phyloP scores from a whole-genome alignment of 2,113 vertebrate species.

The Syrmaticus mikado region DNA sequence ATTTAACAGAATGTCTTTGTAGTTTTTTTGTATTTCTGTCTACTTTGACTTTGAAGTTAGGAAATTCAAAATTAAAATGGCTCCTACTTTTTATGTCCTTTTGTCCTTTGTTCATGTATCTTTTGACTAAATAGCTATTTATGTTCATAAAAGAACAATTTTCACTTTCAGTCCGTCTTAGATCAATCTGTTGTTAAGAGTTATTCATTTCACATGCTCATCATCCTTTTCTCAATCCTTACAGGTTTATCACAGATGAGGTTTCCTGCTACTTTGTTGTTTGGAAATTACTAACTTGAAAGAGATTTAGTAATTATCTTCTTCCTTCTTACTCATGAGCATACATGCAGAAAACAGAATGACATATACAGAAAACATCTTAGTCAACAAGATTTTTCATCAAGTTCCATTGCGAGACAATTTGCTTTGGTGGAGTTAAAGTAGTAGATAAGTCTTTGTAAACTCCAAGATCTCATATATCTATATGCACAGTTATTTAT shows the following conservation, averaged over 20 bases:
- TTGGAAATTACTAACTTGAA: no score
- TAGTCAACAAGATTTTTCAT: not conserved
- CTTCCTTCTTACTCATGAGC: not conserved
- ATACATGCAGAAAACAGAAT: not conserved
- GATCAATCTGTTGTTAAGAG: not conserved
- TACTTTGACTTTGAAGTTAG: not conserved
- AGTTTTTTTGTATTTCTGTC: not conserved
- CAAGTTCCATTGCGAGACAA: accelerated
- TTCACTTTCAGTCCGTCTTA: not conserved
- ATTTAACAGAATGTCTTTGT: not conserved
- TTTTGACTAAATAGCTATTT: not conserved
- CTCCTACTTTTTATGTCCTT: not conserved
- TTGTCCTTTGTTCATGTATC: not conserved
- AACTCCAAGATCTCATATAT: not conserved
- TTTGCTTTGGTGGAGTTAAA: not conserved
- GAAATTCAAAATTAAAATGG: not conserved
- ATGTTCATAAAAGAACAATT: not conserved
- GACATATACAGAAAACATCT: not conserved
- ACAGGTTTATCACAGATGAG: not conserved
- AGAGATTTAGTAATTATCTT: not conserved
- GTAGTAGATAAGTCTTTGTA: not conserved
- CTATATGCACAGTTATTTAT: accelerated
- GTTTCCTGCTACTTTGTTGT: not conserved
- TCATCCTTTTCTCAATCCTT: not conserved
- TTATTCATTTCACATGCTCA: not conserved